Base-by-base conservation (phyloP, 2,113 vertebrate genomes). In the Atrichornis clamosus region DNA sequence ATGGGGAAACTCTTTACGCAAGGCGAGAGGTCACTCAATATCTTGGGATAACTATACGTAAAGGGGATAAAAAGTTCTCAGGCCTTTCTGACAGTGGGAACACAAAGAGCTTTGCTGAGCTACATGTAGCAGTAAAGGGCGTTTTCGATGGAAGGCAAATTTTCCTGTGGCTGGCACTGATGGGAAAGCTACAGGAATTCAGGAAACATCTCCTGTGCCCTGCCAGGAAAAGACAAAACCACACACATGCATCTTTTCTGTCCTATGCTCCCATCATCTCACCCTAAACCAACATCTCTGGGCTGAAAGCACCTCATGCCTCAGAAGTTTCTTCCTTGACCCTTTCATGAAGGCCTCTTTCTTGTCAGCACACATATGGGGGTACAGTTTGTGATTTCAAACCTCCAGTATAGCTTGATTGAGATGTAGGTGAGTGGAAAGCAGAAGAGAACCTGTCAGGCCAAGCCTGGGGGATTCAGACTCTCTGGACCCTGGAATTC, bases 61-160 rank as follows among this genome's bases (percentile, higher is more conserved):
- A 74, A 83, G 46, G 24, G 68, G 44, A 87, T 82, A 87, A 64
- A 65, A 93, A 49, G 6, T 89, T 95, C 83, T 96, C 88, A 95
- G 65, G 52, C 49, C 49, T 89, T 75, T 78, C 52, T 82, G 41
- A 84, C 64, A 60, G 11, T 15, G 20, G 19, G 64, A 95, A 89
- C 41, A 55, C 26, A 33, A 83, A 84, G 41, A 84, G 14, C 3
- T 84, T 70, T 90, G 56, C 79, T 88, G 84, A 73, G 13, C 33
- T 88, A 28, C 15, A 9, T 0, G 9, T 13, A 39, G 28, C 20
- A 75, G 6, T 35, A 50, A 70, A 84, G 55, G 6, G 15, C 4
- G 76, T 87, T 89, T 92, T 26, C 3, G 19, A 44, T 14, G 11
- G 22, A 92, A 94, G 37, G 7, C 27, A 59, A 33, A 2, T 47